phyloP scores from a whole-genome alignment of 2,113 vertebrate species.

The Leptobrachium ailaonicum region DNA sequence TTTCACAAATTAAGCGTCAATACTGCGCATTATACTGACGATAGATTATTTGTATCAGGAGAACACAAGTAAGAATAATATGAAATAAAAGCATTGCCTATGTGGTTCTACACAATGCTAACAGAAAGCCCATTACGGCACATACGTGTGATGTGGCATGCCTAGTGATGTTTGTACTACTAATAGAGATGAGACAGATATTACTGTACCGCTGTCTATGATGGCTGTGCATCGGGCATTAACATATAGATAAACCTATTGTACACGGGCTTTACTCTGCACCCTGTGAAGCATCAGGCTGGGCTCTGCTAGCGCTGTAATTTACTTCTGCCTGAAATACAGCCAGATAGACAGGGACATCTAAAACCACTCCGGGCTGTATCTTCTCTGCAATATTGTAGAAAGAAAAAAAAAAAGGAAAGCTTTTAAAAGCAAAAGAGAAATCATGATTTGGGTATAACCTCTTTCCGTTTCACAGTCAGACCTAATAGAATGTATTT shows the following conservation, averaged over 20 bases:
- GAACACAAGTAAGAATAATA: too few relatives aligned
- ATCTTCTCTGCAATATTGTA: conserved; percentile 17
- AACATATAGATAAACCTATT: background rate
- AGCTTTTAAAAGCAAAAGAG: conserved; percentile 12
- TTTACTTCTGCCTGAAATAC: conserved; percentile 19
- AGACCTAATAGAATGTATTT: background rate
- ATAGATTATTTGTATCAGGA: too few relatives aligned
- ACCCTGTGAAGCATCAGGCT: background rate
- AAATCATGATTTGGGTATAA: conserved; percentile 2
- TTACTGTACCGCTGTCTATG: background rate
- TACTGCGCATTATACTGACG: too few relatives aligned
- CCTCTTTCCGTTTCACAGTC: conserved; percentile 45
- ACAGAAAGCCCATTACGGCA: background rate
- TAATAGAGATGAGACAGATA: background rate
- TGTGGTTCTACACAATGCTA: background rate
- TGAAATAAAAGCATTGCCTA: too few relatives aligned
- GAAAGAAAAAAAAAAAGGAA: background rate
- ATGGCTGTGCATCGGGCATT: background rate
- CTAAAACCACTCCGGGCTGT: background rate
- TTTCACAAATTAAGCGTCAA: too few relatives aligned
- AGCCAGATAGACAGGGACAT: conserved; percentile 12
- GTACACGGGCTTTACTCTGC: background rate
- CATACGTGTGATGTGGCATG: background rate
- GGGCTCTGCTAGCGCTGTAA: background rate
- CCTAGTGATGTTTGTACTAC: background rate